These are phyloP conservation scores for Sinotaia quadrata DNA, from an alignment of 2,888 invertebrate genomes.

Conservation along the genomic window DNA sequence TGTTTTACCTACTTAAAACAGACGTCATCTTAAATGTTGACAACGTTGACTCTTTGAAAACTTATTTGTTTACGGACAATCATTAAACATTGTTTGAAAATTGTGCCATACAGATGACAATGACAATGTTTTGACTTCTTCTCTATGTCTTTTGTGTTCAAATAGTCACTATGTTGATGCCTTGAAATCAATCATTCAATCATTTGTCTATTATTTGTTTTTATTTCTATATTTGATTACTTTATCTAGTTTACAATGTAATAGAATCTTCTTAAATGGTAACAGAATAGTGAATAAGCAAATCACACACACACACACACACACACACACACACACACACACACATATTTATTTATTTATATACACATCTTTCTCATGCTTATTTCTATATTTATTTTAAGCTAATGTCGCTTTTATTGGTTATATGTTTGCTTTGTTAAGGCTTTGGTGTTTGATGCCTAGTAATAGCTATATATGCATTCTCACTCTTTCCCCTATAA, in stretches of 20 bases:
- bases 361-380: background rate
- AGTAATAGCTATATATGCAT: background rate
- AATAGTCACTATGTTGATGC: background rate
- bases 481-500: background rate
- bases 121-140: background rate
- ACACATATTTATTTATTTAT: constrained; percentile 1
- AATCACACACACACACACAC: constrained; percentile 17
- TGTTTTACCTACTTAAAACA: too few species aligned
- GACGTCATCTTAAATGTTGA: too few species aligned
- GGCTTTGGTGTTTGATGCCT: background rate
- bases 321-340: constrained; percentile 14
- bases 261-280: too few species aligned
- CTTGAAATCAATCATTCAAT: background rate
- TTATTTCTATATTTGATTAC: background rate
- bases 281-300: too few species aligned
- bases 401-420: background rate
- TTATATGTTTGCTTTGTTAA: background rate
- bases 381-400: background rate
- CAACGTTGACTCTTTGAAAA: too few species aligned
- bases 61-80: too few species aligned
- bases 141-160: background rate
- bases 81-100: too few species aligned
- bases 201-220: background rate
- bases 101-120: too few species aligned
- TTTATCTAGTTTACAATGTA: too few species aligned